Base-by-base conservation (phyloP, 2,113 vertebrate genomes). In the Shinisaurus crocodilurus region DNA sequence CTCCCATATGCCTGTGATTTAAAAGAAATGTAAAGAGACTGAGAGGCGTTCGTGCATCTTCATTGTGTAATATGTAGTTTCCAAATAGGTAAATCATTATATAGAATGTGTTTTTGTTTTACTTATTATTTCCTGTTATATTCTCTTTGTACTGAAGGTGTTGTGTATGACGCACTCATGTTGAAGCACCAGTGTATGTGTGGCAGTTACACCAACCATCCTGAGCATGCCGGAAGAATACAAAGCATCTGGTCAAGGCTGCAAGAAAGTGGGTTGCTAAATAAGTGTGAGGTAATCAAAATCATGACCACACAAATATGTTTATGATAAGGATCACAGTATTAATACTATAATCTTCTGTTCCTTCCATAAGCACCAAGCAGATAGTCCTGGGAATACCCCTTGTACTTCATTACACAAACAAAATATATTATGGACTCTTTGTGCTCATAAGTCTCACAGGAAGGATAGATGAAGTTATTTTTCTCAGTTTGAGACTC, bases 191-290 rank as follows among this genome's bases (percentile, higher is more conserved):
- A 98, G 93, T 98, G 98, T 67, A 92, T 97, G 91, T 98, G 98
- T 93, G 97, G 97, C 85, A 98, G 88, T 94, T 97, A 97, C 3
- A 92, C 94, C 54, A 97, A 97, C 83, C 98, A 98, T 90, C 98
- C 97, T 0, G 97, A 98, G 93, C 97, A 98, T 0, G 97, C 97
- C 74, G 97, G 97, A 87, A 96, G 98, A 87, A 97, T 98, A 93
- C 97, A 98, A 95, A 98, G 98, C 97, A 98, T 98, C 96, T 98
- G 97, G 97, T 98, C 97, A 90, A 97, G 97, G 89, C 96, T 98
- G 83, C 97, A 98, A 96, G 97, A 98, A 96, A 97, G 97, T 8
- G 97, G 97, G 50, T 77, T 98, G 94, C 95, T 98, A 91, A 97
- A 95, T 95, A 97, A 97, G 93, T 98, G 97, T 0, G 97, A 98